phyloP scores from a whole-genome alignment of 2,888 invertebrate genomes.

The Tuberolachnus salignus region DNA sequence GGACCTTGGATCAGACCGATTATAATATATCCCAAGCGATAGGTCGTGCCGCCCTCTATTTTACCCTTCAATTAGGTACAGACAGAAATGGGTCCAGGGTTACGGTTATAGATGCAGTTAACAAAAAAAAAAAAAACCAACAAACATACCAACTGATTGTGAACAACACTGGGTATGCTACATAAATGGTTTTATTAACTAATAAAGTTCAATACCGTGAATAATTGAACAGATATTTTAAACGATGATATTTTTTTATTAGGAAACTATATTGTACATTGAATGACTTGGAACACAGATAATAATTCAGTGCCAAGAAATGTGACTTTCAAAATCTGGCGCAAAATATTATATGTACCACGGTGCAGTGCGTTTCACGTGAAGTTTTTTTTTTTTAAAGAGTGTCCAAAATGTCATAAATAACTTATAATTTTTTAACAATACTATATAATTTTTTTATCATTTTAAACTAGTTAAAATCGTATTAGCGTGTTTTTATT shows the following conservation, averaged over 20 bases:
- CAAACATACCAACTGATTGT: not conserved
- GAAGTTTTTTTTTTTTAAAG: slow-evolving; percentile 17
- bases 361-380: not conserved
- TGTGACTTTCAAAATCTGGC: slow-evolving; percentile 42
- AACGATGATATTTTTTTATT: slow-evolving; percentile 7
- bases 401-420: not conserved
- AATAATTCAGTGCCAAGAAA: slow-evolving; percentile 41
- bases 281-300: slow-evolving; percentile 23
- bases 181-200: not conserved
- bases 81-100: not conserved
- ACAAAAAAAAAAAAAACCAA: not conserved
- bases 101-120: not conserved
- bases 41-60: too few relatives aligned
- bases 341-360: not conserved
- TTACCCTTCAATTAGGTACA: not conserved
- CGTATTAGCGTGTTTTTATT: too few relatives aligned
- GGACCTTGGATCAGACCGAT: not conserved
- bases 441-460: not conserved
- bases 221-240: slow-evolving; percentile 21
- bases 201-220: slow-evolving; percentile 3
- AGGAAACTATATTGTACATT: slow-evolving; percentile 10
- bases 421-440: not conserved
- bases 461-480: too few relatives aligned
- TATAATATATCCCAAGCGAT: not conserved
- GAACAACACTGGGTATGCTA: too few relatives aligned